Evolutionary conservation across 2,113 vertebrate species (phyloP), one percentile per base, ranked within the genome.

Genomic region (Leptobrachium ailaonicum): DNA sequence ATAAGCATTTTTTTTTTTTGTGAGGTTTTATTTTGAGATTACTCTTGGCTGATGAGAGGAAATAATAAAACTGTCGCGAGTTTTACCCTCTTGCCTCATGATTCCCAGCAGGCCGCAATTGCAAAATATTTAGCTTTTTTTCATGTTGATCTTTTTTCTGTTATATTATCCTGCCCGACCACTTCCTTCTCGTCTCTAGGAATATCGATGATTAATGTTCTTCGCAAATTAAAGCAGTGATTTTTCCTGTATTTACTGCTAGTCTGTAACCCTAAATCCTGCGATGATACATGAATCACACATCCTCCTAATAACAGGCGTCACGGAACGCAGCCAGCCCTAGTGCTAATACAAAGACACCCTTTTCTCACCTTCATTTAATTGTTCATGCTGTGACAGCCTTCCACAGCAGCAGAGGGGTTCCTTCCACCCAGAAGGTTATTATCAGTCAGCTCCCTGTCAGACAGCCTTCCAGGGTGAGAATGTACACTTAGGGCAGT

Each of bases 61-160:
- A 13, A 14, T 14, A 13, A 12, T 60, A 60, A 60, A 60, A 14
- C 10, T 60, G 56, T 60, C 56, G 9, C 50, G 20, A 32, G 47
- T 50, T 8, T 50, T 50, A 50, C 47, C 9, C 9, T 60, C 11
- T 43, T 40, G 14, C 41, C 45, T 66, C 42, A 54, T 69, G 32
- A 44, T 68, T 75, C 79, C 71, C 71, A 62, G 58, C 6, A 81
- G 47, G 45, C 8, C 64, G 42, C 32, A 41, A 54, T 71, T 62
- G 45, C 79, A 75, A 45, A 74, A 75, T 66, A 47, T 47, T 75
- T 68, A 42, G 79, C 50, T 60, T n/a, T 81, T 80, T 76, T 62
- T 77, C 66, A 64, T 81, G 71, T 7, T 74, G 68, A 70, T 70
- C 6, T 50, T 70, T 50, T 70, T 45, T 20, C 68, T 47, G 42